Conservation (phyloP, 2,888 invertebrate species). For the Diarsia rubi region DNA sequence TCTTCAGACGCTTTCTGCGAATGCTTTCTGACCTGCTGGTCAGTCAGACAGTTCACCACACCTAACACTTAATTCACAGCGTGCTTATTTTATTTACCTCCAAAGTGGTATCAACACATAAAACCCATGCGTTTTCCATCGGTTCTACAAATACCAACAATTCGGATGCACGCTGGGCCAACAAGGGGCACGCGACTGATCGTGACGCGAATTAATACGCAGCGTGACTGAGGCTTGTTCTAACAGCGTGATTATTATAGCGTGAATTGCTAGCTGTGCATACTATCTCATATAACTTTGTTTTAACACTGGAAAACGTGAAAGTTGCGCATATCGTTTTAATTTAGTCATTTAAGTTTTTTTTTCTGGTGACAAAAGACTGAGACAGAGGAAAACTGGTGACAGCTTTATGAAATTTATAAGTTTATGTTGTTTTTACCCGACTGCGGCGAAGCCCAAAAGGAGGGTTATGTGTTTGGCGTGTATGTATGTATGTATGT, state of each 20-base stretch:
- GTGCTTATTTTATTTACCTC: constrained; percentile 1
- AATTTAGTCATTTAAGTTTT: not conserved
- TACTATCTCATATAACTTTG: not conserved
- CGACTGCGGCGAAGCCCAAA: no score
- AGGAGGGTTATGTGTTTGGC: no score
- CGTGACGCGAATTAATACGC: constrained; percentile 65
- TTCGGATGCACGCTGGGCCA: constrained; percentile 31
- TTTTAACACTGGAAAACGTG: not conserved
- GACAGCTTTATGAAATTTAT: not conserved
- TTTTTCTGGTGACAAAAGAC: not conserved
- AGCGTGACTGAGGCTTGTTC: constrained; percentile 42
- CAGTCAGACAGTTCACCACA: not conserved
- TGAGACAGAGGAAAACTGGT: no score
- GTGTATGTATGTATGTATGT: no score
- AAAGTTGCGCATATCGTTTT: not conserved
- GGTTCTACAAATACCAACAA: constrained; percentile 27
- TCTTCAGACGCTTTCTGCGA: no score
- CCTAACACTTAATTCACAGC: not conserved
- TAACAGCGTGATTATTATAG: constrained; percentile 53
- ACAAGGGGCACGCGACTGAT: constrained; percentile 46
- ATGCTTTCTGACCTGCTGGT: no score
- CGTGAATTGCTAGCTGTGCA: constrained; percentile 7
- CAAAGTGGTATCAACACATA: not conserved
- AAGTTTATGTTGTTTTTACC: not conserved
- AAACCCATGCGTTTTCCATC: constrained; percentile 1